Percentiles rank a stretch among this genome's conserved stretches.
These are phyloP conservation scores for Arctocebus calabarensis DNA, from an alignment of 2,797 vertebrate species.

Conservation along the genomic window DNA sequence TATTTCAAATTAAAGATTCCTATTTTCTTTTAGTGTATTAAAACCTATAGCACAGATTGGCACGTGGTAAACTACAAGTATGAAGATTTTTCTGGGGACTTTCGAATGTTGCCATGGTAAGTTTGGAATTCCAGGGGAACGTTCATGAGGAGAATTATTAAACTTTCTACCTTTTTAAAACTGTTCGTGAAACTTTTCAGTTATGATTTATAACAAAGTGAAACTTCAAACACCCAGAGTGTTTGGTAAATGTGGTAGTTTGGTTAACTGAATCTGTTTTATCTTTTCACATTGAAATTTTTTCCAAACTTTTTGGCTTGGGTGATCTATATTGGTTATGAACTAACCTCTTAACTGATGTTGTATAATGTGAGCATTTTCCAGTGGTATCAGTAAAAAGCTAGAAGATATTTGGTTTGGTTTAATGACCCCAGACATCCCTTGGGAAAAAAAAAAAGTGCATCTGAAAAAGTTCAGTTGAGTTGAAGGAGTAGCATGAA, in stretches of 20 bases:
- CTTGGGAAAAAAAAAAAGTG: neutral
- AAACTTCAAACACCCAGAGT: neutral
- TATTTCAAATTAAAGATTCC: constrained; percentile 20
- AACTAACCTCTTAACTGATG: constrained; percentile 51
- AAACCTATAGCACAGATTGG: constrained; percentile 98
- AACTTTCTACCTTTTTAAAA: neutral
- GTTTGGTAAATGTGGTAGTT: constrained; percentile 34
- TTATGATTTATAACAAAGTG: constrained; percentile 25
- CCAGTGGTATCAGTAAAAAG: constrained; percentile 16
- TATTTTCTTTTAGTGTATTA: constrained; percentile 95
- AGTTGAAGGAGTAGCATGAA: neutral
- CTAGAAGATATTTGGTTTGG: constrained; percentile 10
- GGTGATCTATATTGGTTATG: neutral
- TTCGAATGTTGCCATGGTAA: constrained; percentile 97
- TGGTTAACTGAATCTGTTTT: constrained; percentile 43
- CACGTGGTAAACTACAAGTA: constrained; percentile 97
- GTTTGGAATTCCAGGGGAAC: constrained; percentile 71
- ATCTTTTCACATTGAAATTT: constrained; percentile 30
- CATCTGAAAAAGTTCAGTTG: neutral
- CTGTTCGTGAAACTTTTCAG: neutral
- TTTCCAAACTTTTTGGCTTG: constrained; percentile 58
- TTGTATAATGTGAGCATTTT: constrained; percentile 34
- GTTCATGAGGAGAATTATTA: constrained; percentile 4
- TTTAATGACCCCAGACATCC: neutral
- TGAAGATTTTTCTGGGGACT: constrained; percentile 97